Base-by-base conservation (phyloP, 2,113 vertebrate genomes). In the Myotis brandtii region DNA sequence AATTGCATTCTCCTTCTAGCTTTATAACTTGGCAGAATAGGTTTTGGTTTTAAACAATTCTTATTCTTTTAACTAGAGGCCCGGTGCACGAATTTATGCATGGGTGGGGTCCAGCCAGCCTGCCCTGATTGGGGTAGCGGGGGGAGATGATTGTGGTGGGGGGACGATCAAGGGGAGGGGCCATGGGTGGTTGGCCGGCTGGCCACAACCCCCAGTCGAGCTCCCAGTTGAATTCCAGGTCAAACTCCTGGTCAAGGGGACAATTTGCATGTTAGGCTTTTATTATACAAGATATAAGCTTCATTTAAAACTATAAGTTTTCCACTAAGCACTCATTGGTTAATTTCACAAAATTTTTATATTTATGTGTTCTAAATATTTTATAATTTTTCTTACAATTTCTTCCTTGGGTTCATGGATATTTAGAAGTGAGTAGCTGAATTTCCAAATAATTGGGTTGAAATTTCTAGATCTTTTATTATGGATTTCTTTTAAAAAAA, bases 261-360 rank as follows among this genome's bases (percentile, higher is more conserved):
- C 59, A 62, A 62, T 62, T 62, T 62, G 23, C 25, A 62, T 62
- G 11, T 62, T 27, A 62, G 59, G 59, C 25, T 62, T 62, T 62
- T 62, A 62, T 62, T 62, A 12, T 66, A 66, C 4, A 62, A 4
- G 80, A 86, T 75, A 5, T 32, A 93, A 40, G 27, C 14, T 72
- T 16, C 32, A 73, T 88, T 81, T 18, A 62, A 59, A 92, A 7
- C 30, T 59, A 32, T 18, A 73, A 11, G n/a, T 8, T 64, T 96
- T 89, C 62, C 12, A 40, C 7, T 25, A 88, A 79, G 40, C 2
- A 32, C 50, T 67, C 32, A 18, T 48, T 50, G 59, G 59, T 81
- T 83, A 72, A 83, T 66, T 84, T 83, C 69, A 93, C 30, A 82
- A 66, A 56, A 56, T 81, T 81, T 76, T 93, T 66, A 32, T 73